phyloP scores from a whole-genome alignment of 2,797 vertebrate genomes.

The Epinephelus coioides region DNA sequence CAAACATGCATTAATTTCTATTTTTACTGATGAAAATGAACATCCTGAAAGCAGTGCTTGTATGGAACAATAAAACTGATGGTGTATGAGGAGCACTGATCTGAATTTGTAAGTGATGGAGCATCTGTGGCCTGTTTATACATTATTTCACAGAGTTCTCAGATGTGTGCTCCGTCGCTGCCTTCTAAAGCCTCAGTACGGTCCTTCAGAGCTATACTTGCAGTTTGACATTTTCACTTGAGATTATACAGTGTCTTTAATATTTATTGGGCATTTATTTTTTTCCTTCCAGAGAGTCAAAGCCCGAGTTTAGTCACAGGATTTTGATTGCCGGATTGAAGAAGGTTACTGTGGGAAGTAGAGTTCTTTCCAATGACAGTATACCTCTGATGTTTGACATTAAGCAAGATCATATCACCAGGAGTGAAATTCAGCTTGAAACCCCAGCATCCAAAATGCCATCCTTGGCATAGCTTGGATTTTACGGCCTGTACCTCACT shows the following conservation, averaged over 20 bases:
- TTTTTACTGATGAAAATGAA: slow-evolving; percentile 40
- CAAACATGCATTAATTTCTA: slow-evolving; percentile 28
- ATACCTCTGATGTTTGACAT: slow-evolving; percentile 27
- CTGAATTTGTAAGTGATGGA: slow-evolving; percentile 19
- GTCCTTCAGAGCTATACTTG: slow-evolving; percentile 24
- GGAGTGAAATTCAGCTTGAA: background rate
- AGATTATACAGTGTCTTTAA: slow-evolving; percentile 20
- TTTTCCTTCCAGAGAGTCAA: slow-evolving; percentile 3
- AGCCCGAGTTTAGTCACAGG: background rate
- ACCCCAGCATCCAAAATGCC: background rate
- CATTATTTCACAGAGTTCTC: slow-evolving; percentile 14
- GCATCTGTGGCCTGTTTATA: slow-evolving; percentile 21
- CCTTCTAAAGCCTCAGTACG: slow-evolving; percentile 9
- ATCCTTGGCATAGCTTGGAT: background rate
- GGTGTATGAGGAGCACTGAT: slow-evolving; percentile 10
- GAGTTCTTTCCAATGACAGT: slow-evolving; percentile 9
- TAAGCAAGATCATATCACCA: slow-evolving; percentile 9
- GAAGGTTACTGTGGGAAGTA: background rate
- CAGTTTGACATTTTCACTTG: slow-evolving; percentile 40
- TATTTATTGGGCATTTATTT: slow-evolving; percentile 9
- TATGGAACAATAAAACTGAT: slow-evolving; percentile 35
- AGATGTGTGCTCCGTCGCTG: slow-evolving; percentile 36
- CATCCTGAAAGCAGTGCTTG: slow-evolving; percentile 55
- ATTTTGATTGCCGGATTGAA: slow-evolving; percentile 3
- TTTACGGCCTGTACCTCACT: slow-evolving; percentile 2